Conservation (phyloP, 1,140 invertebrate species). For the Tetragnatha versicolor region DNA sequence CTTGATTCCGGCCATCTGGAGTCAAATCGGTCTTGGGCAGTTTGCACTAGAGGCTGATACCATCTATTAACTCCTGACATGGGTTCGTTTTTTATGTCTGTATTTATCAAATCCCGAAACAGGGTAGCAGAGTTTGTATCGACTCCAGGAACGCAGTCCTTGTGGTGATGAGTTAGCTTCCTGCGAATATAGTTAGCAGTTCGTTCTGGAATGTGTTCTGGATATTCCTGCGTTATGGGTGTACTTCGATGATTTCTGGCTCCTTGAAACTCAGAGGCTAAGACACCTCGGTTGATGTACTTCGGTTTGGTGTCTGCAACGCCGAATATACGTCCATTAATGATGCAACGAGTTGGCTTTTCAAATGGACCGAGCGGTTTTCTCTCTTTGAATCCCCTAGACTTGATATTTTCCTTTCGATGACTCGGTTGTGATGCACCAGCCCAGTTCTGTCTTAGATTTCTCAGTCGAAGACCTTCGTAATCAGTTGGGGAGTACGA, state of each 20-base stretch:
- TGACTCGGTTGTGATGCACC: not conserved
- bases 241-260: not conserved
- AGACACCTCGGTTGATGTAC: not conserved
- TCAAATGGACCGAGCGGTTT: not conserved
- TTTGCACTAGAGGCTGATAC: not conserved
- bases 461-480: not conserved
- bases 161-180: not conserved
- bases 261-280: slow-evolving; percentile 25
- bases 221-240: not conserved
- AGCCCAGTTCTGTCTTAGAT: not conserved
- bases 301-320: not conserved
- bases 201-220: not conserved
- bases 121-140: slow-evolving; percentile 8
- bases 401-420: not conserved
- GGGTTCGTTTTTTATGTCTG: not conserved
- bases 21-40: not conserved
- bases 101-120: slow-evolving; percentile 11
- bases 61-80: not conserved
- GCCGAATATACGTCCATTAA: not conserved
- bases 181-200: not conserved
- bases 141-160: not conserved
- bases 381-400: not conserved
- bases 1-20: slow-evolving; percentile 1
- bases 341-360: not conserved
- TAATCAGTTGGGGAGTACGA: not conserved